Base-by-base conservation (phyloP, 2,113 vertebrate species). In the Lutjanus erythropterus region DNA sequence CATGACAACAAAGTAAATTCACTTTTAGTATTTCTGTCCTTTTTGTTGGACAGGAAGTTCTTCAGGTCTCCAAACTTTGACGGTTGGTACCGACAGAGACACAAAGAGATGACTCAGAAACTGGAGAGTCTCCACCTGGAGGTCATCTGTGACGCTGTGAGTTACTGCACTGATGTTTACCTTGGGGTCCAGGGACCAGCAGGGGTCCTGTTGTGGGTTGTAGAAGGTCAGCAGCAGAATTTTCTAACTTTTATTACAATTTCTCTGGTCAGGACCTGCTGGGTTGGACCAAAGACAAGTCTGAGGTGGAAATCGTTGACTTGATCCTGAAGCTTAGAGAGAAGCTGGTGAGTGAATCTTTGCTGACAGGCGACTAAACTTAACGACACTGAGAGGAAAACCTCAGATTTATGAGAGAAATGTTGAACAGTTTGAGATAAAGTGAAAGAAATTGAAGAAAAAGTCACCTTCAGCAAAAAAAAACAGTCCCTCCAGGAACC, bases 51-150 rank as follows among this genome's bases (percentile, higher is more conserved):
- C 88, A 99, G 98, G 87, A 92, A 95, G 6, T 99, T 99, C 88
- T 96, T 99, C 90, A 95, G 93, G 86, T 99, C 97, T 25, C 96
- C 96, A 1, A 97, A 99, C 83, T 99, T 99, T 1, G 97, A 99
- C 0, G 97, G 97, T 0, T 99, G 98, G 98, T 99, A 96, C 80
- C 96, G 97, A 1, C 96, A 97, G 52, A 93, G 97, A 44, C 96
- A 96, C 88, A 92, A 65, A 66, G 97, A 99, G 68, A 99, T 99
- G 98, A 96, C 89, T 0, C 96, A 96, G 77, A 97, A 98, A 75
- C 94, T 99, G 82, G 97, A 99, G 84, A 95, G 96, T 1, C 93
- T 98, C 41, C 97, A 99, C 75, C 88, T 99, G 65, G 97, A 98
- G 87, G 95, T 96, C 0, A 95, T 99, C 70, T 96, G 95, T 47